Base-by-base conservation (phyloP, 2,797 vertebrate species). In the Liasis olivaceus region DNA sequence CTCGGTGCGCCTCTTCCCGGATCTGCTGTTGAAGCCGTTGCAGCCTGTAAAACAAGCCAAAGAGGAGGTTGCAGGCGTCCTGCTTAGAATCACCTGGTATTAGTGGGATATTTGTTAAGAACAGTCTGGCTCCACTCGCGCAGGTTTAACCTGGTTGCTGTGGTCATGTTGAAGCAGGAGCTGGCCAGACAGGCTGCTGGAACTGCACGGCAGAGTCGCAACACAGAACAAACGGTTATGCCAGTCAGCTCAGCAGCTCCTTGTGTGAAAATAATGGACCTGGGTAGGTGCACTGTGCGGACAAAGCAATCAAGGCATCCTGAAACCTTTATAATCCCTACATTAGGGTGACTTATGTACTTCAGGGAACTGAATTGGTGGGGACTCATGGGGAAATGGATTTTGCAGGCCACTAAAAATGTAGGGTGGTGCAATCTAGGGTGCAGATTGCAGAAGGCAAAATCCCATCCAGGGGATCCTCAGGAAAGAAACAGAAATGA, bases 71-170 rank as follows among this genome's bases (percentile, higher is more conserved):
- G 72, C 36, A 4, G 72, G 72, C 72, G 20, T 20, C 36, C 72
- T 24, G 36, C 20, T 47, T 9, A 3, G 72, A 4, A 11, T 47
- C 36, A 24, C 72, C 72, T 47, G 72, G 36, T 24, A 20, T 0
- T 17, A 22, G 1, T 3, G 7, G 36, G 0, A 4, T 2, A 24
- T 8, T 47, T 0, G 42, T 47, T 47, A 2, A 24, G 11, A 11
- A 0, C 36, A 24, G 36, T 1, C 36, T 22, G 72, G 20, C 72
- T 47, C 72, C 51, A 51, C 51, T 51, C 51, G 51, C 51, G 51
- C 51, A 51, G 4, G 51, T 51, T 51, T 51, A 7, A 51, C 51
- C 36, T 11, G 36, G 8, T 24, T 11, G 36, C 1, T 24, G 72
- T 1, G 36, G 20, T 47, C 11, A 36, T 4, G 9, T 8, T 11